Base-by-base conservation (phyloP, 1,140 invertebrate species). In the Leptoteleia sp. region DNA sequence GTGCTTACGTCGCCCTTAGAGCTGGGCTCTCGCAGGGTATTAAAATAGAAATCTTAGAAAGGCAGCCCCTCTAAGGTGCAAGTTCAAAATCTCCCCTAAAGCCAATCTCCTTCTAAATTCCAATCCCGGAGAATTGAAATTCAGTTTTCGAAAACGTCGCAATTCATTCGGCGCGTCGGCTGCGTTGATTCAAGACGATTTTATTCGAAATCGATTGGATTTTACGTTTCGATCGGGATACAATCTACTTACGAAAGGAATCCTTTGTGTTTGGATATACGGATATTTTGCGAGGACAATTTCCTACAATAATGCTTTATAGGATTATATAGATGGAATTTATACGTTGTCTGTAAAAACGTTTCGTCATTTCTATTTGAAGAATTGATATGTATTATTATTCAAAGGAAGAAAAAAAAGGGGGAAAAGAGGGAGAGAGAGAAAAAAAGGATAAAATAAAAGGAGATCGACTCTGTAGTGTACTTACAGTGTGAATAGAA, bases 11-110 rank as follows among this genome's bases (percentile, higher is more conserved):
- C n/a, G n/a, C n/a, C n/a, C n/a, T n/a, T n/a, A n/a, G n/a, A n/a
- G n/a, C n/a, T n/a, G n/a, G n/a, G n/a, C n/a, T n/a, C n/a, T n/a
- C n/a, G n/a, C n/a, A n/a, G n/a, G n/a, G n/a, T n/a, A 38, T 48
- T 35, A 31, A 22, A 40, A 37, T 15, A 50, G 22, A 50, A 64
- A 64, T 43, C 25, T 47, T n/a, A 15, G n/a, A 65, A 65, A 52
- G 54, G 62, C 50, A 67, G 50, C n/a, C n/a, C 50, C 48, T 35
- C 35, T 17, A 27, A 67, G 33, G 48, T 67, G 62, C 38, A 67
- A 67, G n/a, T 67, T 54, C 45, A 27, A 37, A 12, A 15, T 47
- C 31, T 27, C 47, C 8, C 19, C 40, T 11, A 27, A 61, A 61
- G 9, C 42, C 37, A n/a, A n/a, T n/a, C n/a, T n/a, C n/a, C n/a